These are phyloP conservation scores for Trachelus troglodyta DNA, from an alignment of 2,888 invertebrate species.

Conservation along the genomic window DNA sequence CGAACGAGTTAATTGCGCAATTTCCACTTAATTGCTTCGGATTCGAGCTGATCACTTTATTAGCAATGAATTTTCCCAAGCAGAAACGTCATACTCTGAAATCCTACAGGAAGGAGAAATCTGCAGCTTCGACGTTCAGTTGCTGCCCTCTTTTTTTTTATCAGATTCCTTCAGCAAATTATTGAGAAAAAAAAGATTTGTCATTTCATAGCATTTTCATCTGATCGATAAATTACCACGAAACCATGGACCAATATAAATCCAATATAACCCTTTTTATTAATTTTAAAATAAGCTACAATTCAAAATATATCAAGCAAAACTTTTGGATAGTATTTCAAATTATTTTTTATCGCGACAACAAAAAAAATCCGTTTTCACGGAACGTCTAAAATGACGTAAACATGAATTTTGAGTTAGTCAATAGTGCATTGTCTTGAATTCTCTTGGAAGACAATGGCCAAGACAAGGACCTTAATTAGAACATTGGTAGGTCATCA, in stretches of 20 bases:
- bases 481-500: neutral
- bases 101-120: neutral
- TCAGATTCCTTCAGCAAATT: neutral
- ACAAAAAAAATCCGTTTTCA: too few relatives aligned
- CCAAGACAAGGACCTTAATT: neutral
- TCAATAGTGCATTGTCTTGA: neutral
- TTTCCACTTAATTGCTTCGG: constrained; percentile 3
- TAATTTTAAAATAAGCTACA: neutral
- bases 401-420: neutral
- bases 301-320: neutral
- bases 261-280: neutral
- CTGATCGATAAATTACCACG: too few relatives aligned
- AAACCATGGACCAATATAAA: neutral
- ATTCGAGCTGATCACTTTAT: neutral
- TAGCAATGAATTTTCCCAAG: neutral
- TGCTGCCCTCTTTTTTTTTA: neutral
- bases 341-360: too few relatives aligned
- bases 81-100: neutral
- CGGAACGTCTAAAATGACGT: neutral
- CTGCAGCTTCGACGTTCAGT: neutral
- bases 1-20: constrained; percentile 3
- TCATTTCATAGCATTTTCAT: neutral
- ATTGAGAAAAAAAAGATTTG: neutral
- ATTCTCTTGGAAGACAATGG: neutral
- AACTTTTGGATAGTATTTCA: too few relatives aligned